Evolutionary conservation across 64 coral and sea anemone genomes (phyloP).

Genomic region (Acropora tenuis): DNA sequence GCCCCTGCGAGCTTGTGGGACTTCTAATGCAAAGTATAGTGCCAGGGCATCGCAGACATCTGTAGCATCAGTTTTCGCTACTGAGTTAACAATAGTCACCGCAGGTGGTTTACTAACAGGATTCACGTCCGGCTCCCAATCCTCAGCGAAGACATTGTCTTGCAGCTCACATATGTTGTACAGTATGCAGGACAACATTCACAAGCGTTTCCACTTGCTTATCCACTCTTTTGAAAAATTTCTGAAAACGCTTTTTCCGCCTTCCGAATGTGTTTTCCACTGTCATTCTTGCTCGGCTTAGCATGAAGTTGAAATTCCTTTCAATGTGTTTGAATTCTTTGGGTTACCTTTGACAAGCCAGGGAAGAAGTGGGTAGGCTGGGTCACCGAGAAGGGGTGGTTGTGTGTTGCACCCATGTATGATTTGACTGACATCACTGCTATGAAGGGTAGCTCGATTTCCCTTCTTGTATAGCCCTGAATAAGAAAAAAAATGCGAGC

Average conservation of each 20-base stretch:
- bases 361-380: conserved; percentile 23
- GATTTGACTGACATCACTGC: not conserved
- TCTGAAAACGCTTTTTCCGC: conserved; percentile 33
- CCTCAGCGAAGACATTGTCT: conserved; percentile 20
- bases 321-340: not conserved
- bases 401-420: conserved; percentile 11
- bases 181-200: conserved; percentile 33
- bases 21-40: conserved; percentile 2
- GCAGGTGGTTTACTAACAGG: conserved; percentile 7
- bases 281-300: conserved; percentile 44
- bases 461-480: conserved; percentile 16
- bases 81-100: not conserved
- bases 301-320: conserved; percentile 34
- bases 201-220: conserved; percentile 27
- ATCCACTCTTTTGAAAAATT: conserved; percentile 33
- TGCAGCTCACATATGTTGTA: conserved; percentile 48
- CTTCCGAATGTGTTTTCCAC: conserved; percentile 55
- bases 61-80: not conserved
- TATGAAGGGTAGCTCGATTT: conserved; percentile 10
- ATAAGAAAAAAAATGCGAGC: conserved; percentile 30
- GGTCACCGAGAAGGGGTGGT: not conserved
- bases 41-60: too few relatives aligned
- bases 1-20: not conserved
- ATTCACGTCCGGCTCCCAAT: conserved; percentile 2
- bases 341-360: conserved; percentile 2